phyloP scores from a whole-genome alignment of 2,113 vertebrate species.

The Mobula birostris region DNA sequence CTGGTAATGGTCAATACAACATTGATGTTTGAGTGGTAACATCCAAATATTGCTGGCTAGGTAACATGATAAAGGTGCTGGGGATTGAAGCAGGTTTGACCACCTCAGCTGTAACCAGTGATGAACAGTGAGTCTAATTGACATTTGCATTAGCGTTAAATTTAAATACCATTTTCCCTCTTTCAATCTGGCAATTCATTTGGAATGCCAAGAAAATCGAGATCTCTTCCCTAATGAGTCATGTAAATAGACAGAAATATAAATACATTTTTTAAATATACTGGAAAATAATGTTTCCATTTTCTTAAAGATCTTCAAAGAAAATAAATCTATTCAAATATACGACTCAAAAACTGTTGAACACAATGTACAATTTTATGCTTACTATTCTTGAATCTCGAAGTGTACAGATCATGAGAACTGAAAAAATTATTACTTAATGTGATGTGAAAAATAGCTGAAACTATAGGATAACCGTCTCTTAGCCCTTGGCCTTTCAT shows the following conservation, averaged over 20 bases:
- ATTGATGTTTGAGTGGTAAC: slow-evolving; percentile 17
- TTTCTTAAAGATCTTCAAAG: neutral
- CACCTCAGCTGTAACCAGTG: slow-evolving; percentile 63
- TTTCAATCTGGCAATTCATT: slow-evolving; percentile 78
- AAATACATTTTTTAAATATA: slow-evolving; percentile 8
- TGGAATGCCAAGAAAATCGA: slow-evolving; percentile 51
- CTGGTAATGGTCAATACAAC: neutral
- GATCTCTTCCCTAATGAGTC: slow-evolving; percentile 24
- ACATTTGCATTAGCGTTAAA: slow-evolving; percentile 90
- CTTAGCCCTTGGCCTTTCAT: neutral
- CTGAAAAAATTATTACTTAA: neutral
- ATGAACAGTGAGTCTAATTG: slow-evolving; percentile 73
- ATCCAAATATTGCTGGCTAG: slow-evolving; percentile 18
- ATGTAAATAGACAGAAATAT: slow-evolving; percentile 39
- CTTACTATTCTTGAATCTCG: neutral
- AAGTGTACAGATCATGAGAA: neutral
- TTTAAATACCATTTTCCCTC: slow-evolving; percentile 88
- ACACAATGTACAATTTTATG: neutral
- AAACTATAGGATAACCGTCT: neutral
- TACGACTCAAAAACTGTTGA: neutral
- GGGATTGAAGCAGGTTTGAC: slow-evolving; percentile 52
- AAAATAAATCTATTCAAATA: slow-evolving; percentile 5
- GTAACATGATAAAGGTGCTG: slow-evolving; percentile 47
- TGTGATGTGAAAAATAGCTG: neutral
- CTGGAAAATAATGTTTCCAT: neutral